These are phyloP conservation scores for Isichthys henryi DNA, from an alignment of 2,113 vertebrate genomes.

Conservation along the genomic window DNA sequence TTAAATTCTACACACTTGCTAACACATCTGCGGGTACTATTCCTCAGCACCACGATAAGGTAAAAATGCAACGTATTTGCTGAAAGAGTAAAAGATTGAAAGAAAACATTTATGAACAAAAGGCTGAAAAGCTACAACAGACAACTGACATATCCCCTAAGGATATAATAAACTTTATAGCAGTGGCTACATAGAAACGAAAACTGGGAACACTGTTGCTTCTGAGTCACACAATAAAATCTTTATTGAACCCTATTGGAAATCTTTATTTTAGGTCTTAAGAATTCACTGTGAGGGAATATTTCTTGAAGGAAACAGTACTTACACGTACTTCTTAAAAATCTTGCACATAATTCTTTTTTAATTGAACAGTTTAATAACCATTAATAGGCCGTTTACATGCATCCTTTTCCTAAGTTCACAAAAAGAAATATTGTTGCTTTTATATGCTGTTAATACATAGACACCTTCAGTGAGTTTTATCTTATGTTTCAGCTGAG, in stretches of 20 bases:
- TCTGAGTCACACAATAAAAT: background rate
- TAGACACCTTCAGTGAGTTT: background rate
- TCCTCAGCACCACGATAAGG: constrained; percentile 68
- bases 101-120: background rate
- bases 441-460: background rate
- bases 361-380: background rate
- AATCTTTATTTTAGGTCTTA: background rate
- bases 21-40: constrained; percentile 65
- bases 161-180: background rate
- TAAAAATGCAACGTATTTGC: constrained; percentile 39
- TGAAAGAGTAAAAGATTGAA: background rate
- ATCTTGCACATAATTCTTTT: background rate
- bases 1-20: constrained; percentile 54
- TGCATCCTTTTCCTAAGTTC: background rate
- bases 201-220: background rate
- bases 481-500: background rate
- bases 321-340: background rate
- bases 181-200: background rate
- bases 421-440: background rate
- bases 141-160: background rate
- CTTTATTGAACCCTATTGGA: background rate
- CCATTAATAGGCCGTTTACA: background rate
- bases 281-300: background rate
- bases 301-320: background rate
- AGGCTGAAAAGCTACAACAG: background rate